Evolutionary conservation across 64 coral and sea anemone species (phyloP).

Genomic region (Platygyra sinensis): DNA sequence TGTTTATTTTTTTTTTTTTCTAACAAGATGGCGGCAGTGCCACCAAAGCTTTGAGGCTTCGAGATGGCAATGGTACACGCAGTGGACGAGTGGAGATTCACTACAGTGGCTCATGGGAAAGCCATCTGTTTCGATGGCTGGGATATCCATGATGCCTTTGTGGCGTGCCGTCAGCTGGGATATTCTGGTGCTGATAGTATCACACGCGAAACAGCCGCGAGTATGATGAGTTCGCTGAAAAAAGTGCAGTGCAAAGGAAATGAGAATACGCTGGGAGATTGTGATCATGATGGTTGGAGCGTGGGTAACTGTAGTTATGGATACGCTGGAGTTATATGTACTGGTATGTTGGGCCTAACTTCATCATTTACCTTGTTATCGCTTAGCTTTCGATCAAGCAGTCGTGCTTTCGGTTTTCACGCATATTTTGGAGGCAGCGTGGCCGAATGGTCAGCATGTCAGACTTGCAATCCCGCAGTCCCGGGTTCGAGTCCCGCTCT

Average conservation of each 20-base stretch:
- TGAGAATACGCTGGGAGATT: constrained; percentile 58
- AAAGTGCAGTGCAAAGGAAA: constrained; percentile 68
- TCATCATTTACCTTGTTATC: too few species aligned
- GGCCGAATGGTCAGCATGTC: too few species aligned
- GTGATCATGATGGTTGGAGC: constrained; percentile 44
- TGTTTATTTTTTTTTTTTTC: too few species aligned
- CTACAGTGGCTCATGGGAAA: constrained; percentile 49
- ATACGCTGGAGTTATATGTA: constrained; percentile 76
- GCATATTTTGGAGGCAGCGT: too few species aligned
- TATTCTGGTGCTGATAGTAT: constrained; percentile 61
- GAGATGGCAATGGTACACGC: constrained; percentile 1
- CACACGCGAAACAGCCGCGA: constrained; percentile 25
- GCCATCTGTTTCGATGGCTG: constrained; percentile 73
- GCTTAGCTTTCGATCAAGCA: too few species aligned
- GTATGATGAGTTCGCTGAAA: neutral
- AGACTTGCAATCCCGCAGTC: too few species aligned
- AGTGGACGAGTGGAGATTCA: constrained; percentile 73
- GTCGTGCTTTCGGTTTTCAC: too few species aligned
- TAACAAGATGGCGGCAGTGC: constrained; percentile 18
- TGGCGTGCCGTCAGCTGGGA: constrained; percentile 83
- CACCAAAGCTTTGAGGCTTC: constrained; percentile 5
- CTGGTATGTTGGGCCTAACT: constrained; percentile 31
- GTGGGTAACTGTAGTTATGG: constrained; percentile 46
- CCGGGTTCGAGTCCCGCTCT: too few species aligned
- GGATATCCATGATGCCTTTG: constrained; percentile 79